Conservation (phyloP, 1,140 invertebrate genomes). For the Calliopsis andreniformis region DNA sequence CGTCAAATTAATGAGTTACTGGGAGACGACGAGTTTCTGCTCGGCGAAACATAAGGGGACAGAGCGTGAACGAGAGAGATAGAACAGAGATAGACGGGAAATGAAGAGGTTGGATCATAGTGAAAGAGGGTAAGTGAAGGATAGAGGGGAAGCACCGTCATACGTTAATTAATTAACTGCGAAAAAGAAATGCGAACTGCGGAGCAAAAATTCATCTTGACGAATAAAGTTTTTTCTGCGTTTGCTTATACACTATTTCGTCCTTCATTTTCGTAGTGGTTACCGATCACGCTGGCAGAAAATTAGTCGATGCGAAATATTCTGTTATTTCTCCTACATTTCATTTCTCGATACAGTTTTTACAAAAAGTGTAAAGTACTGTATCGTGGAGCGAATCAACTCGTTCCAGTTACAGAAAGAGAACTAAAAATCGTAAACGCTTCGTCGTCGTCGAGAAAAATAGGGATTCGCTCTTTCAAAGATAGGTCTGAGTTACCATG, state of each 20-base stretch:
- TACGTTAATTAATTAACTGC: constrained; percentile 57
- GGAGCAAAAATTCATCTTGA: constrained; percentile 32
- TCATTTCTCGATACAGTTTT: neutral
- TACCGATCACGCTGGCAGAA: neutral
- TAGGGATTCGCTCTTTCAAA: neutral
- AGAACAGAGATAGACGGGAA: neutral
- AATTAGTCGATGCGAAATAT: constrained; percentile 1
- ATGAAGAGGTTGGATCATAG: neutral
- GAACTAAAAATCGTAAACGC: constrained; percentile 16
- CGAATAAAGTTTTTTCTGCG: neutral
- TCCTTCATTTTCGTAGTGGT: neutral
- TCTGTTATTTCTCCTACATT: neutral
- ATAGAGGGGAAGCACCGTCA: constrained; percentile 34
- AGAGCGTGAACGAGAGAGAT: neutral
- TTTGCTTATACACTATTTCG: neutral
- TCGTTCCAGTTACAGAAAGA: neutral
- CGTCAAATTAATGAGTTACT: constrained; percentile 61
- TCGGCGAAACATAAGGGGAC: constrained; percentile 34
- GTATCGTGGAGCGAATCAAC: neutral
- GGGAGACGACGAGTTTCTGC: constrained; percentile 41
- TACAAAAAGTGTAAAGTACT: no score
- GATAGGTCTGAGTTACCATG: neutral
- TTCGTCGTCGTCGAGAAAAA: constrained; percentile 23
- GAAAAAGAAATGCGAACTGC: constrained; percentile 30
- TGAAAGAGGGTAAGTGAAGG: constrained; percentile 6